Conservation (phyloP, 2,113 vertebrate species). For the Sinocyclocheilus grahami region DNA sequence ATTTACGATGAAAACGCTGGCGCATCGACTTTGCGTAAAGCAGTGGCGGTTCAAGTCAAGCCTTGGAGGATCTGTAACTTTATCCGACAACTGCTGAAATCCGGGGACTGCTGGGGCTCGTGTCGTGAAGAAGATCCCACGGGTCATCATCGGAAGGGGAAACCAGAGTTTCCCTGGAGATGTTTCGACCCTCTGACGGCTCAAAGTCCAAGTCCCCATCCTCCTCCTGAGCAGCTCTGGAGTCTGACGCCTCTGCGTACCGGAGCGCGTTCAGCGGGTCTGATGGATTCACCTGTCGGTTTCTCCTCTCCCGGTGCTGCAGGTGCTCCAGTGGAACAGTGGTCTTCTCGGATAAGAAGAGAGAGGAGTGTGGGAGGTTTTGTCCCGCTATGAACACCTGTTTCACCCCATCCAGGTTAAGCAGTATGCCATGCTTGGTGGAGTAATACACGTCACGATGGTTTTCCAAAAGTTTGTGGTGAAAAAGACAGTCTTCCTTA, state of each 20-base stretch:
- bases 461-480: conserved; percentile 87
- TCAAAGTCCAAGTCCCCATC: conserved; percentile 69
- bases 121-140: conserved; percentile 71
- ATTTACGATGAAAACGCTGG: not conserved
- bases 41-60: conserved; percentile 53
- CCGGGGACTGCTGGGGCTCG: conserved; percentile 71
- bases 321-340: conserved; percentile 85
- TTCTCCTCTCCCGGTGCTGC: conserved; percentile 82
- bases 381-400: conserved; percentile 76
- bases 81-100: conserved; percentile 64
- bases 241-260: conserved; percentile 73
- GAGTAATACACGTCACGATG: conserved; percentile 91
- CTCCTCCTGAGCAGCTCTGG: conserved; percentile 71
- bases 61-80: not conserved
- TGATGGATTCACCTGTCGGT: conserved; percentile 70
- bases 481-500: conserved; percentile 83
- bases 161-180: conserved; percentile 71
- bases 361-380: conserved; percentile 86
- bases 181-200: conserved; percentile 64
- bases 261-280: conserved; percentile 68
- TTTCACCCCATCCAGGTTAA: conserved; percentile 86
- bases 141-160: conserved; percentile 79
- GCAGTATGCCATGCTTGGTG: conserved; percentile 79
- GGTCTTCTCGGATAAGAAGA: conserved; percentile 84
- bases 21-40: conserved; percentile 4